Evolutionary conservation across 2,888 invertebrate genomes (phyloP), one percentile per base, ranked within the genome.

Genomic region (Danaus chrysippus): DNA sequence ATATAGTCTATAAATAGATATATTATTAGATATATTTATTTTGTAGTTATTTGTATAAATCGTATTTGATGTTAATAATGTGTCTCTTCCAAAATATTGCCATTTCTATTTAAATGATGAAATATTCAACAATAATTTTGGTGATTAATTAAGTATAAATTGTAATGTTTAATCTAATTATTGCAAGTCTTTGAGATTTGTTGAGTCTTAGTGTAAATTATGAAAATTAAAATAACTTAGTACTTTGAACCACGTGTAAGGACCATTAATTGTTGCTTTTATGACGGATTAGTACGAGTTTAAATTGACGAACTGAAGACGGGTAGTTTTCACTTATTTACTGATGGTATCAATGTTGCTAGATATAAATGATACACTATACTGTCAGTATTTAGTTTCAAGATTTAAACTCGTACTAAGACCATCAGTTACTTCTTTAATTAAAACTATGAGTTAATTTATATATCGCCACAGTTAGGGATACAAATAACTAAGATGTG

Each of bases 51-150:
- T 81, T 78, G 74, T 68, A 70, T 73, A 79, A 83, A 79, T 85
- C 83, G 84, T 86, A 86, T 84, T 87, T 83, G 77, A 84, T 83
- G 82, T 85, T 82, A 70, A 71, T 79, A 76, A 5, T 23, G 23
- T 79, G 74, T 80, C 76, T 88, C 88, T 89, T 90, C 89, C 89
- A 89, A 81, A 82, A 79, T 83, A 84, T 79, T 86, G 87, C 86
- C 87, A 87, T 83, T 83, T 84, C 81, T 84, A 85, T 66, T 78
- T 79, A 81, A 77, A 68, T n/a, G n/a, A 67, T 65, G 57, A 63
- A 63, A 65, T 68, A 66, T 61, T 68, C 58, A 64, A 58, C 58
- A 64, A 58, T 64, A 63, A 67, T 61, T 67, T 66, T 64, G 64
- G 66, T 66, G 64, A 54, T 46, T 62, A 62, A 56, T 61, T 57